These are phyloP conservation scores for Tricholaema leucomelas DNA, from an alignment of 2,113 vertebrate species.

Conservation along the genomic window DNA sequence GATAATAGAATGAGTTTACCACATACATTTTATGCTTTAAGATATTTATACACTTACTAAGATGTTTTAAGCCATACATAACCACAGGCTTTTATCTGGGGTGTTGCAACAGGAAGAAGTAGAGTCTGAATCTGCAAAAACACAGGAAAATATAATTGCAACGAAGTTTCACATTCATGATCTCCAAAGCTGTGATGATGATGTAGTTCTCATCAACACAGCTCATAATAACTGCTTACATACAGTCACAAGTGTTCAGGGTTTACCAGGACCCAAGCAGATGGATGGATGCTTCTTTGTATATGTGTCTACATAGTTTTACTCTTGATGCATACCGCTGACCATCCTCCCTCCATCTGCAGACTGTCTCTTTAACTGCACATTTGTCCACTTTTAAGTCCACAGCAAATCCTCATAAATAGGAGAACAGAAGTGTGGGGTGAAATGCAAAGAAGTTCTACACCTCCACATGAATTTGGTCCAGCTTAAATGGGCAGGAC, in stretches of 20 bases:
- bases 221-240: background rate
- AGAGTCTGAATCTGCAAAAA: background rate
- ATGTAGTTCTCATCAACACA: background rate
- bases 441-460: background rate
- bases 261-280: slow-evolving; percentile 17
- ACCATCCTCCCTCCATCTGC: slow-evolving; percentile 5
- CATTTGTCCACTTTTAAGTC: background rate
- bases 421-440: background rate
- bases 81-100: background rate
- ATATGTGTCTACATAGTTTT: background rate
- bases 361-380: background rate
- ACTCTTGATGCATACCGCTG: background rate
- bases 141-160: background rate
- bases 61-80: background rate
- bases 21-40: background rate
- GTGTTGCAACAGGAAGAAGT: background rate
- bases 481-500: background rate
- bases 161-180: background rate
- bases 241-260: background rate
- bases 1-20: background rate
- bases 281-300: slow-evolving; percentile 27
- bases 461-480: background rate
- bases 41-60: background rate
- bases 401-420: background rate
- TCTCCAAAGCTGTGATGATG: background rate